phyloP scores from a whole-genome alignment of 1,140 invertebrate genomes.

The Hestina assimilis region DNA sequence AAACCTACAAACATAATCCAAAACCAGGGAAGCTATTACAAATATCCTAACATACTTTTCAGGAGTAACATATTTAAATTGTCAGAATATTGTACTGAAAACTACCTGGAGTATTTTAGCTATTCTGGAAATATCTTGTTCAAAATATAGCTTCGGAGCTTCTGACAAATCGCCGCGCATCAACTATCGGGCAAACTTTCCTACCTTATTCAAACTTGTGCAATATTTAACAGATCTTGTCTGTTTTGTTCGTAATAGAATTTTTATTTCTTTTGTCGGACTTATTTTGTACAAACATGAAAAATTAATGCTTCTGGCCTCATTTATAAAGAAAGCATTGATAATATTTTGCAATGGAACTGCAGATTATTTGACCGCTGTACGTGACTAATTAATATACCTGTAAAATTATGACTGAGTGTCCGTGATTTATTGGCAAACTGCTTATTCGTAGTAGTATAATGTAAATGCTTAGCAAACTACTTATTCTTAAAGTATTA shows the following conservation, averaged over 20 bases:
- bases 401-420: too few species aligned
- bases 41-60: not conserved
- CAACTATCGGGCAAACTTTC: constrained; percentile 25
- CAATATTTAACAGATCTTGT: constrained; percentile 22
- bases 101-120: constrained; percentile 13
- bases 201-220: constrained; percentile 24
- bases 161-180: constrained; percentile 21
- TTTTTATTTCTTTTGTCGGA: constrained; percentile 18
- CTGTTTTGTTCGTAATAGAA: constrained; percentile 22
- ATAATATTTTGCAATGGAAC: not conserved
- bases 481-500: too few species aligned
- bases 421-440: too few species aligned
- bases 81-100: not conserved
- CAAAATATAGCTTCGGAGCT: constrained; percentile 7
- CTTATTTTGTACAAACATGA: constrained; percentile 2
- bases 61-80: not conserved
- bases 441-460: too few species aligned
- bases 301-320: not conserved
- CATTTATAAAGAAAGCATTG: constrained; percentile 1
- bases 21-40: not conserved
- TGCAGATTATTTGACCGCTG: not conserved
- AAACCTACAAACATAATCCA: too few species aligned
- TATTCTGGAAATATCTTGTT: constrained; percentile 14
- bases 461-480: too few species aligned
- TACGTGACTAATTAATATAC: not conserved